Evolutionary conservation across 1,140 invertebrate genomes (phyloP), one percentile per base, ranked within the genome.

Genomic region (Pseudomyrmex gracilis): DNA sequence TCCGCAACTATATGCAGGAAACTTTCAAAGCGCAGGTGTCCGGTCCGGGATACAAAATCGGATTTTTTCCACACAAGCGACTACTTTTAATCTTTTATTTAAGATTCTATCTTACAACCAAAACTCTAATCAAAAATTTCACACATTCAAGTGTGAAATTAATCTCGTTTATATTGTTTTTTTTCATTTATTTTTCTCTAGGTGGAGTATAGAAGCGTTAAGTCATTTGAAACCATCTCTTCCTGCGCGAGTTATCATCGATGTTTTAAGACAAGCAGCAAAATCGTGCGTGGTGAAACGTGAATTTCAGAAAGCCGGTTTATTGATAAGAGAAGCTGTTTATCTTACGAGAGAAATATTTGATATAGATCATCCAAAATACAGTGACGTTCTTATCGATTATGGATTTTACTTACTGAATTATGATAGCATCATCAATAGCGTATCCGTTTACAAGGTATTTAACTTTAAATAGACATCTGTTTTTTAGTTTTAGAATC

Each of bases 341-440:
- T 95, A 95, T 82, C 94, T 97, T 78, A 96, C 97, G 1, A 95
- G 96, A 80, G 96, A 96, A 93, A 90, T 95, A 51, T 97, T 97
- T 94, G 97, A 96, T 3, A 91, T 93, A 1, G 91, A 95, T 63
- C 97, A 98, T 95, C 97, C 97, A 43, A 97, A 97, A 86, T 97
- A 97, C 91, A 97, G 98, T 47, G 97, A 98, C 92, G 96, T 97
- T 43, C 94, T 99, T 51, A 95, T 97, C 73, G 98, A 98, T 94
- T 98, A 98, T 93, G 98, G 97, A 67, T 98, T 98, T 95, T 98
- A 97, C 92, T 94, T 98, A 87, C 95, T 98, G 53, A 98, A 98
- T 94, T 96, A 97, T n/a, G 98, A 99, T 94, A 96, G 96, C 51
- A 97, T 98, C 61, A 94, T 95, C 45, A 96, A 97, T 89, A 97